phyloP scores from a whole-genome alignment of 2,888 invertebrate genomes.

The Corythucha ciliata region DNA sequence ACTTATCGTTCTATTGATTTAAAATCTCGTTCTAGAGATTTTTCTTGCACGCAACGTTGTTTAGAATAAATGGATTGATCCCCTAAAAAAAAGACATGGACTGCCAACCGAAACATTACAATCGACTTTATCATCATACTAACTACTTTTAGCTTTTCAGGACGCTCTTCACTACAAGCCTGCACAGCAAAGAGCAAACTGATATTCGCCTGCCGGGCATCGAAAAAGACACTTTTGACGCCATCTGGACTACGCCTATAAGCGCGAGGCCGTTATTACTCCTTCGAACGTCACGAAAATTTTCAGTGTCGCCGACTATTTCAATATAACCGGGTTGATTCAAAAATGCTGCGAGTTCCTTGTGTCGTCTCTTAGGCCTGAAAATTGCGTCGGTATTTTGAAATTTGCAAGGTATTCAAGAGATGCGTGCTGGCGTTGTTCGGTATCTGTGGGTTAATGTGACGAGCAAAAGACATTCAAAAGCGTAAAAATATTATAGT shows the following conservation, averaged over 20 bases:
- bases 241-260: conserved; percentile 78
- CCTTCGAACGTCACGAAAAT: conserved; percentile 71
- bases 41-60: conserved; percentile 1
- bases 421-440: neutral
- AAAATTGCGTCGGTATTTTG: conserved; percentile 77
- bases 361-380: conserved; percentile 54
- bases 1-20: too few species aligned
- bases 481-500: too few species aligned
- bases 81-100: too few species aligned
- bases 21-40: too few species aligned
- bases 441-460: neutral
- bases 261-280: conserved; percentile 64
- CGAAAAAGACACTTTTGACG: conserved; percentile 62
- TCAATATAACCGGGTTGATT: conserved; percentile 72
- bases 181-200: conserved; percentile 57
- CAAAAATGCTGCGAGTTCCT: conserved; percentile 72
- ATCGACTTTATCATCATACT: too few species aligned
- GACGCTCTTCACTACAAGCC: conserved; percentile 71
- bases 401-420: conserved; percentile 59
- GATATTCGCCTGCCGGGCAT: conserved; percentile 70
- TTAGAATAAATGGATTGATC: too few species aligned
- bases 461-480: neutral
- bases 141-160: conserved; percentile 46
- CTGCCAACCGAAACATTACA: too few species aligned
- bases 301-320: conserved; percentile 77